Evolutionary conservation across 2,888 invertebrate genomes (phyloP).

Genomic region (Acanthosepion pharaonis): DNA sequence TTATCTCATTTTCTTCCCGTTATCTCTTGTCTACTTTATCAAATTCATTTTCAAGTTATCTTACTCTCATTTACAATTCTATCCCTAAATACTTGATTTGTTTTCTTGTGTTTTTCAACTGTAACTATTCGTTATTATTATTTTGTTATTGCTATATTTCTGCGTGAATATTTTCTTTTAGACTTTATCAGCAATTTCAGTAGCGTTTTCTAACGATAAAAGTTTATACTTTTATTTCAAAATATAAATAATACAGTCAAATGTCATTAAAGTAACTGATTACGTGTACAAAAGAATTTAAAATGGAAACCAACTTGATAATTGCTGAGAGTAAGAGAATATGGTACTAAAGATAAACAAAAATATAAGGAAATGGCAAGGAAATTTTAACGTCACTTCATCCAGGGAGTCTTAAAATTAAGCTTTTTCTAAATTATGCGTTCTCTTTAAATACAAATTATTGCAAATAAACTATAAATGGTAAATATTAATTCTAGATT

Average conservation of each 20-base stretch:
- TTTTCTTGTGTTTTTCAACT: background rate
- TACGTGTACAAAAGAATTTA: background rate
- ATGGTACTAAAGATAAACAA: background rate
- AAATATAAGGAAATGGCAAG: background rate
- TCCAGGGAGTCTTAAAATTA: too few species aligned
- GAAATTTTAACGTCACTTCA: too few species aligned
- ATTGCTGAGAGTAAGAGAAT: background rate
- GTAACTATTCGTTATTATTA: background rate
- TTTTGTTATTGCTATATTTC: slow-evolving; percentile 13
- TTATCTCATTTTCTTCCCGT: background rate
- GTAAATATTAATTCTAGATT: too few species aligned
- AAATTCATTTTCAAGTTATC: background rate
- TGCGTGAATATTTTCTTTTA: background rate
- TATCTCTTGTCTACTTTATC: background rate
- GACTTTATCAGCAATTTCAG: background rate
- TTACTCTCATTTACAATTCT: background rate
- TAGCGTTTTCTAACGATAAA: background rate
- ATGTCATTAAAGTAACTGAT: background rate
- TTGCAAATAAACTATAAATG: too few species aligned
- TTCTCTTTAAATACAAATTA: too few species aligned
- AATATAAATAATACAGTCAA: slow-evolving; percentile 21
- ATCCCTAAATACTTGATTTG: background rate
- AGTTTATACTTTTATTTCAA: background rate
- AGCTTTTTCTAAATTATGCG: too few species aligned
- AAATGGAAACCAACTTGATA: background rate